Conservation (phyloP, 2,113 vertebrate genomes). For the Nicator chloris region DNA sequence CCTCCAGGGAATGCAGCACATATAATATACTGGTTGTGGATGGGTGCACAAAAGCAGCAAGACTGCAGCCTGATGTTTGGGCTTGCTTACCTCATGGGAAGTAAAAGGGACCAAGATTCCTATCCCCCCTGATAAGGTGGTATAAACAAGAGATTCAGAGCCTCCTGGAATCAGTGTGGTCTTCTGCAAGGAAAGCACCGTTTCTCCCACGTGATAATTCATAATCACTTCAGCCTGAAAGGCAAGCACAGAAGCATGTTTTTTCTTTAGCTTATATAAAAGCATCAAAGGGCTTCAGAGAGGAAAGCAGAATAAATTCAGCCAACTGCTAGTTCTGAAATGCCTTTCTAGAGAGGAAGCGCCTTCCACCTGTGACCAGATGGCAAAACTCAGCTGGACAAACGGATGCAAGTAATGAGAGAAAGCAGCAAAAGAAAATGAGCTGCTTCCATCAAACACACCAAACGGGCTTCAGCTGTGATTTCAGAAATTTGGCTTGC, state of each 20-base stretch:
- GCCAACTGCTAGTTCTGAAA: slow-evolving; percentile 8
- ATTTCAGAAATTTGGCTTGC: background rate
- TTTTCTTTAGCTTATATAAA: background rate
- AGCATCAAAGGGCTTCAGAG: background rate
- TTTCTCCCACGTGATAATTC: slow-evolving; percentile 97
- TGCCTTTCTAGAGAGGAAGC: background rate
- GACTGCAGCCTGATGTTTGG: background rate
- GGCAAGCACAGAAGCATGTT: background rate
- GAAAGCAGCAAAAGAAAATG: background rate
- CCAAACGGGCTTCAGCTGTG: background rate
- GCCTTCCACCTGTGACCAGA: slow-evolving; percentile 26
- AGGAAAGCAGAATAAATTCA: background rate
- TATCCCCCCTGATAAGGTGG: slow-evolving; percentile 93
- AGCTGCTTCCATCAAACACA: background rate
- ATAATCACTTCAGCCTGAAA: slow-evolving; percentile 92
- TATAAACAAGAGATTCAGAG: slow-evolving; percentile 96
- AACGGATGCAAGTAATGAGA: background rate
- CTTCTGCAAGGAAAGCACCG: slow-evolving; percentile 94
- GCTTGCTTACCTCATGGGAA: slow-evolving; percentile 87
- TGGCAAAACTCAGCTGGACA: slow-evolving; percentile 22
- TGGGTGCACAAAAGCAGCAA: background rate
- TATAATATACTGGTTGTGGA: background rate
- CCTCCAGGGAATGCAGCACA: background rate
- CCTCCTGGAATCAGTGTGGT: slow-evolving; percentile 96
- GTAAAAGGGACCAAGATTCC: slow-evolving; percentile 98